phyloP scores from a whole-genome alignment of 1,140 invertebrate species.

The Neodiprion lecontei region DNA sequence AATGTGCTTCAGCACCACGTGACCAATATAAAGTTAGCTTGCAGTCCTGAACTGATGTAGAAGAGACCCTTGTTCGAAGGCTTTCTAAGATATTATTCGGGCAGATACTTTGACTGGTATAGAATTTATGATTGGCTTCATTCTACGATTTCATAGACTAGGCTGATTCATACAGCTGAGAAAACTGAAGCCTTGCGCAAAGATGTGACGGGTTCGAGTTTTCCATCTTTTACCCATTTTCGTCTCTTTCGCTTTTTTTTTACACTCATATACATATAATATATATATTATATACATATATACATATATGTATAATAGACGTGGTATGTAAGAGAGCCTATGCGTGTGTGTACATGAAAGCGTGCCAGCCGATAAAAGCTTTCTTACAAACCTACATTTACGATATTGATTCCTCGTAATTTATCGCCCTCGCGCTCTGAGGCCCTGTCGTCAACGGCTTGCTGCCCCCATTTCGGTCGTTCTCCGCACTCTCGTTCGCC shows the following conservation, averaged over 20 bases:
- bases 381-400: conserved; percentile 33
- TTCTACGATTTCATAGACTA: neutral
- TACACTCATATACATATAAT: neutral
- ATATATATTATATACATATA: neutral
- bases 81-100: conserved; percentile 25
- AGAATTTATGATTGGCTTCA: conserved; percentile 27
- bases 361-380: conserved; percentile 33
- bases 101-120: conserved; percentile 28
- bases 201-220: neutral
- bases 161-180: neutral
- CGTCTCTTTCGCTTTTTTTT: neutral
- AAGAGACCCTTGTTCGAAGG: neutral
- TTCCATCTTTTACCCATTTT: neutral
- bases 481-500: neutral
- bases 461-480: neutral
- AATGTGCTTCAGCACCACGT: no score
- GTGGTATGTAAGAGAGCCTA: no score
- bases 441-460: no score
- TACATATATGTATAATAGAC: neutral
- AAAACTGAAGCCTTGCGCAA: neutral
- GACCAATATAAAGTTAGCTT: no score
- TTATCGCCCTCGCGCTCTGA: neutral
- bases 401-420: conserved; percentile 38
- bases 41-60: no score
- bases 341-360: neutral